Evolutionary conservation across 1,140 invertebrate genomes (phyloP).

Genomic region (Drosophila insularis): DNA sequence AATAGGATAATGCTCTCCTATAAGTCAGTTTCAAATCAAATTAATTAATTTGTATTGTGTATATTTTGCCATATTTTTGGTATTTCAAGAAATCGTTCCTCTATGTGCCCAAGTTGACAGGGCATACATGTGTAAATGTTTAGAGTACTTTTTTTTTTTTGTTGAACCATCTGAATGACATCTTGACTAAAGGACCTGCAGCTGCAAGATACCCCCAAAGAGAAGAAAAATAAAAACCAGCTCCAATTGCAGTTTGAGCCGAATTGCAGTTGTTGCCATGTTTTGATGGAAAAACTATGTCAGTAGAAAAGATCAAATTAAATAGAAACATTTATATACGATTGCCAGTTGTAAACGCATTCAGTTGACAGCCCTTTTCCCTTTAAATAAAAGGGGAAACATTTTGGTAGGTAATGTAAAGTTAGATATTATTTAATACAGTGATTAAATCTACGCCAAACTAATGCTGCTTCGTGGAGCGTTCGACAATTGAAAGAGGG

Average conservation of each 20-base stretch:
- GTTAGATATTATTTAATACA: slow-evolving; percentile 1
- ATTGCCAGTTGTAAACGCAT: not conserved
- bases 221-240: too few species aligned
- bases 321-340: slow-evolving; percentile 12
- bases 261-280: not conserved
- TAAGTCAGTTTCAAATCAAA: too few species aligned
- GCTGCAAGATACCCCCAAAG: not conserved
- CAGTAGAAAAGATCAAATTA: slow-evolving; percentile 39
- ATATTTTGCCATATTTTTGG: not conserved
- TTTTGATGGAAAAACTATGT: slow-evolving; percentile 15
- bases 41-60: not conserved
- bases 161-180: not conserved
- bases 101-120: not conserved
- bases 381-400: not conserved
- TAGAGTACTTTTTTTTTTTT: not conserved
- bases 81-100: too few species aligned
- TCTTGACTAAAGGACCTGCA: slow-evolving; percentile 27
- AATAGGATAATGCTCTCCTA: too few species aligned
- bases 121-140: not conserved
- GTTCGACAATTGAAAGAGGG: slow-evolving; percentile 31
- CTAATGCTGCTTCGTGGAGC: slow-evolving; percentile 45
- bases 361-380: not conserved
- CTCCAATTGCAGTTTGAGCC: too few species aligned
- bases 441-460: slow-evolving; percentile 31
- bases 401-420: not conserved